Evolutionary conservation across 1,140 invertebrate genomes (phyloP), one percentile per base, ranked within the genome.

Genomic region (Orchesella cincta): DNA sequence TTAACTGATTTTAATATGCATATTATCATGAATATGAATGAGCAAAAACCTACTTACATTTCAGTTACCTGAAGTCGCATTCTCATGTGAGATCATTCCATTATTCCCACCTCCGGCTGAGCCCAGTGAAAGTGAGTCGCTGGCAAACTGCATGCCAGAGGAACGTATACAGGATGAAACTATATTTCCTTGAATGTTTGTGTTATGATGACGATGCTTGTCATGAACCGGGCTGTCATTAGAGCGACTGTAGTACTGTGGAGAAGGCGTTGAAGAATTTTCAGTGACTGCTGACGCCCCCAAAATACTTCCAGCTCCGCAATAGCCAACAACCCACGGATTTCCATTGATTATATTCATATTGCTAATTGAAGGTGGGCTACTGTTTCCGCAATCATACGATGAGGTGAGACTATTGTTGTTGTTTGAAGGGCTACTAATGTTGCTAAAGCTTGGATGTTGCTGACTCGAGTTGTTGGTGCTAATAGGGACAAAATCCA

Each of bases 221-320:
- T 34, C 62, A 12, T 71, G 36, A 26, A 71, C 35, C 36, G 62
- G 67, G 26, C 70, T 76, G 18, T 31, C 52, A 62, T 18, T 73
- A 1, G 39, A 23, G 0, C 75, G 34, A 31, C 51, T 72, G 23
- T 52, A 76, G 35, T 76, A 76, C 18, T 72, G 76, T 35, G 70
- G 70, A 18, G 76, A 71, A 72, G 76, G 76, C 26, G 76, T 72
- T 12, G 76, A 46, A 12, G 57, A 51, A 52, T 71, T 76, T 51
- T 57, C 71, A 34, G 67, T 23, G 23, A 12, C 23, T 51, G 39
- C 74, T 39, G 14, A 20, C 23, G 46, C 31, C 67, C 18, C 35
- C 46, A 1, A 36, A 70, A 3, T 1, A 29, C 26, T 18, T 35
- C 20, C 54, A 76, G 36, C 46, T 36, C 1, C 64, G 57, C 64